Evolutionary conservation across 2,113 vertebrate genomes (phyloP).

Genomic region (Telmatochromis sp.): DNA sequence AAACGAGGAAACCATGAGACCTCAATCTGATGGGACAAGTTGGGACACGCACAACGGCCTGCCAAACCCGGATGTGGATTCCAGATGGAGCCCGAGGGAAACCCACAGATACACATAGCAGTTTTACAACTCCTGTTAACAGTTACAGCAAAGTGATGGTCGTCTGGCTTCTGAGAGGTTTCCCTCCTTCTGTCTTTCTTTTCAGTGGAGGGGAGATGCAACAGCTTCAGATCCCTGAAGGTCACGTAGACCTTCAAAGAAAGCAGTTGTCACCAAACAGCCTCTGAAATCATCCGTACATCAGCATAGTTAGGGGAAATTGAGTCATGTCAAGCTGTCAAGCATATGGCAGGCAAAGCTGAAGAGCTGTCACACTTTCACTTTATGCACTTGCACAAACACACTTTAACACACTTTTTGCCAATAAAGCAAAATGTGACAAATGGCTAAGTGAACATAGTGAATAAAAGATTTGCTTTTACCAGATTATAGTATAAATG

Average conservation of each 20-base stretch:
- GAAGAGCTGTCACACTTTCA: neutral
- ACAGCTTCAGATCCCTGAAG: neutral
- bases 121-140: constrained; percentile 20
- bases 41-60: neutral
- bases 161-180: neutral
- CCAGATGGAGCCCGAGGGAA: constrained; percentile 37
- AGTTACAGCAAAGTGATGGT: constrained; percentile 1
- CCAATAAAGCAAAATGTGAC: neutral
- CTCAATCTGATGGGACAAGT: neutral
- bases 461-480: neutral
- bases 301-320: neutral
- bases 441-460: neutral
- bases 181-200: neutral
- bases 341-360: neutral
- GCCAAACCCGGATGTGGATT: constrained; percentile 30
- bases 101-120: neutral
- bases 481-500: neutral
- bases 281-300: neutral
- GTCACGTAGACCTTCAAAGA: neutral
- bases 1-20: constrained; percentile 34
- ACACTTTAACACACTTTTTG: neutral
- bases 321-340: neutral
- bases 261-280: neutral
- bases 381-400: neutral
- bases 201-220: neutral